Base-by-base conservation (phyloP, 1,140 invertebrate genomes). In the Philotrypesis tridentata region DNA sequence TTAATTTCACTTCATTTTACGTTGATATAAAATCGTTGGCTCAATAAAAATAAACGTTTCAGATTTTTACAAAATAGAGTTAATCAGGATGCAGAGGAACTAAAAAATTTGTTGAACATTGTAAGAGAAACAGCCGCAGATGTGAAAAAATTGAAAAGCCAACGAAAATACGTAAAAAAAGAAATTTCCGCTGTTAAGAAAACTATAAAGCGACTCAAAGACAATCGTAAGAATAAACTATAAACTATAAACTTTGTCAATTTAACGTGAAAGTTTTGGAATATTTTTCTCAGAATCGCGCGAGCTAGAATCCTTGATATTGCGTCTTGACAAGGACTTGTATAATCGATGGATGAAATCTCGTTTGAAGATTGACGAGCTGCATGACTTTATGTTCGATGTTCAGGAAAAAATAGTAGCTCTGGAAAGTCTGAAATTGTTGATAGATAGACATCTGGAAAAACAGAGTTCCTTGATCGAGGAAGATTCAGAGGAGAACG, bases 241-340 rank as follows among this genome's bases (percentile, higher is more conserved):
- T 37, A 33, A 55, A 63, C 21, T 75, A 75, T 21, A 40, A 83
- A 55, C 23, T 12, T 31, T 79, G 31, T 9, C 43, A 14, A 37
- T 21, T 81, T 48, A 27, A 43, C 43, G 2, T n/a, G 7, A 6
- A 55, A 55, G 7, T 5, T 2, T 55, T 55, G 1, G 6, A 21
- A 40, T 21, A 40, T 81, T 76, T 21, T 29, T 27, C 82, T 11
- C 67, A 92, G 90, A 90, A 86, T 85, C 87, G 17, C 76, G 81
- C 70, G 87, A 89, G 84, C 87, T 91, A 85, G 91, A 92, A 79
- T 83, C 84, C 0, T 79, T 88, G 21, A 76, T 90, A 11, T 83
- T 86, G 14, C 74, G 83, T 6, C 86, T 89, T 33, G 90, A 91
- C 63, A 89, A 88, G 74, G 79, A 85, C 9, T 83, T 90, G 76